phyloP scores from a whole-genome alignment of 2,113 vertebrate genomes.

The Sturnira hondurensis region DNA sequence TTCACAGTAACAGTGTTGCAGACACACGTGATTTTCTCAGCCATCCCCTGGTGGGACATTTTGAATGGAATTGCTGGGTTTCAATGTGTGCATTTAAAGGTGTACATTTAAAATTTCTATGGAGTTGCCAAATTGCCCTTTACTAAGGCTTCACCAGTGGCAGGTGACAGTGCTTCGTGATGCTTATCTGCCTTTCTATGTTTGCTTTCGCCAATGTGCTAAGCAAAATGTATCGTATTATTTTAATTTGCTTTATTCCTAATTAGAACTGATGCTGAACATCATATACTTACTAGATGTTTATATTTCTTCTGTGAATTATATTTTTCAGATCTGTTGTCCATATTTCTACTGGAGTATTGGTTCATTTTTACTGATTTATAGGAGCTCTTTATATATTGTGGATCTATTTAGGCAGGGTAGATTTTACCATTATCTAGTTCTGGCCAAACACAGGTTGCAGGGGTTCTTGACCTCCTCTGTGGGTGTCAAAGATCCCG shows the following conservation, averaged over 20 bases:
- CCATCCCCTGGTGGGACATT: neutral
- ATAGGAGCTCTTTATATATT: neutral
- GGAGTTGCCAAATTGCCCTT: neutral
- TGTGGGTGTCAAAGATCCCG: neutral
- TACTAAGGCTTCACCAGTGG: neutral
- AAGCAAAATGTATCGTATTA: neutral
- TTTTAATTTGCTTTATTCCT: conserved; percentile 30
- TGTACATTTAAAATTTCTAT: neutral
- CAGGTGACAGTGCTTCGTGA: neutral
- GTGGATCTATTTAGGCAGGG: neutral
- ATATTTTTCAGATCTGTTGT: conserved; percentile 1
- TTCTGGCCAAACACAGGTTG: neutral
- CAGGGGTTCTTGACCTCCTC: neutral
- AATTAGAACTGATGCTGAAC: neutral
- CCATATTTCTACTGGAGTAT: neutral
- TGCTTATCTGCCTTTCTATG: neutral
- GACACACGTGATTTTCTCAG: neutral
- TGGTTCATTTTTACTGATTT: neutral
- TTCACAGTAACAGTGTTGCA: neutral
- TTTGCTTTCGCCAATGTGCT: neutral
- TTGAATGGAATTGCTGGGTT: neutral
- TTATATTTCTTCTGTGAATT: conserved; percentile 14
- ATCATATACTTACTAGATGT: neutral
- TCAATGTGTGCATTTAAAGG: neutral
- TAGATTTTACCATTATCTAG: neutral